A percentile compares a stretch with the other conserved stretches of the same genome.
These are phyloP conservation scores for Hippasteria phrygiana DNA, from an alignment of 53 echinoderm and acorn worm genomes.

Conservation along the genomic window DNA sequence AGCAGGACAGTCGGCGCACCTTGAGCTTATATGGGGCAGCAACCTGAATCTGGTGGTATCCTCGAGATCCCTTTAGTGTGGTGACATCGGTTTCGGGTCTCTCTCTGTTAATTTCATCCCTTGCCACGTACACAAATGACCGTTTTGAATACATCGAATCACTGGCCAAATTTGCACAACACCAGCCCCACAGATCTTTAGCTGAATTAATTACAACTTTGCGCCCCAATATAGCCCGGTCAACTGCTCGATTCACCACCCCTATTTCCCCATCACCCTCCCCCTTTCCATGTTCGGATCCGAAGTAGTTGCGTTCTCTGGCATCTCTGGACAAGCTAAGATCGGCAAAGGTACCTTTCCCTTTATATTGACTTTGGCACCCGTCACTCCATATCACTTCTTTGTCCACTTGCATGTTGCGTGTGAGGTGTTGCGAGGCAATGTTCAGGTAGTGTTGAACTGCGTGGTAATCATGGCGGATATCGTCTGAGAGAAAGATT, in stretches of 20 bases:
- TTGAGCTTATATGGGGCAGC: slow-evolving; percentile 16
- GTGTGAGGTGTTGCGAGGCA: slow-evolving; percentile 15
- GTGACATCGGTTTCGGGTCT: slow-evolving; percentile 44
- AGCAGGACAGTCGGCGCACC: slow-evolving; percentile 58
- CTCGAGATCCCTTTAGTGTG: slow-evolving; percentile 54
- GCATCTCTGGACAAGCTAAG: neutral
- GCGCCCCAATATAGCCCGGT: slow-evolving; percentile 42
- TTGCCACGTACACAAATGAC: slow-evolving; percentile 11
- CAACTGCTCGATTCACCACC: slow-evolving; percentile 52
- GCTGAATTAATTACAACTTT: slow-evolving; percentile 21
- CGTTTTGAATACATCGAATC: neutral
- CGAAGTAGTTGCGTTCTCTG: slow-evolving; percentile 52
- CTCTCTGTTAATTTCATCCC: slow-evolving; percentile 42
- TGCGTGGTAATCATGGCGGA: slow-evolving; percentile 67
- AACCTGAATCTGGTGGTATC: slow-evolving; percentile 25
- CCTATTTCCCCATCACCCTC: slow-evolving; percentile 56
- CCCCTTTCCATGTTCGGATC: slow-evolving; percentile 55
- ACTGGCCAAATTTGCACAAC: slow-evolving; percentile 8
- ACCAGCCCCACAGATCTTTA: slow-evolving; percentile 36
- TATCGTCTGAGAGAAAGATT: slow-evolving; percentile 67
- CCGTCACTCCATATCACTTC: slow-evolving; percentile 66
- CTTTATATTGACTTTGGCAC: slow-evolving; percentile 70
- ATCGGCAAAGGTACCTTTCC: slow-evolving; percentile 65
- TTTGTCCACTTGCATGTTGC: neutral
- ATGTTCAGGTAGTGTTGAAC: slow-evolving; percentile 51